Percentiles rank a stretch among this genome's conserved stretches.
Evolutionary conservation across 1,140 invertebrate species (phyloP).

Genomic region (Magallana ariakensis): DNA sequence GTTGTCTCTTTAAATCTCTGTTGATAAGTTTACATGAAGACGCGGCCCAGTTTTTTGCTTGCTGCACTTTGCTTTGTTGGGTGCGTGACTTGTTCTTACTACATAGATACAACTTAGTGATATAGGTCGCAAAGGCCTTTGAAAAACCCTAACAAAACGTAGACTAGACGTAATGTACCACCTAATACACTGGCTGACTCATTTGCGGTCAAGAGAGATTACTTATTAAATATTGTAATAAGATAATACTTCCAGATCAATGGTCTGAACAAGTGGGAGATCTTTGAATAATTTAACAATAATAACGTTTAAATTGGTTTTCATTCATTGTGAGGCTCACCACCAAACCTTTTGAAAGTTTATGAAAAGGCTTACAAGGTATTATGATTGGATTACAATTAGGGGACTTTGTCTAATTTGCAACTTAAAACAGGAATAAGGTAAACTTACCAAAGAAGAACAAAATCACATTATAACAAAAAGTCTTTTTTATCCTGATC

Average conservation of each 20-base stretch:
- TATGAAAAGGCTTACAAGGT: conserved; percentile 26
- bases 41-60: conserved; percentile 16
- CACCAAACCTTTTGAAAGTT: conserved; percentile 31
- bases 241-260: conserved; percentile 34
- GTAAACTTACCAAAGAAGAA: conserved; percentile 28
- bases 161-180: conserved; percentile 13
- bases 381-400: conserved; percentile 37
- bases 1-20: conserved; percentile 24
- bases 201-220: conserved; percentile 38
- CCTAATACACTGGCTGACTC: conserved; percentile 30
- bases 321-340: conserved; percentile 33
- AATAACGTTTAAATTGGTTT: conserved; percentile 32
- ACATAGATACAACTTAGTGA: conserved; percentile 38
- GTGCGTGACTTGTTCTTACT: conserved; percentile 35
- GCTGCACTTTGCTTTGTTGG: conserved; percentile 28
- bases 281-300: conserved; percentile 30
- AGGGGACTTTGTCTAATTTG: conserved; percentile 31
- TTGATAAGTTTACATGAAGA: conserved; percentile 14
- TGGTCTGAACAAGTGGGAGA: conserved; percentile 15
- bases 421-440: conserved; percentile 35
- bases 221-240: conserved; percentile 36
- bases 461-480: conserved; percentile 33
- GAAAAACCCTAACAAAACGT: conserved; percentile 6
- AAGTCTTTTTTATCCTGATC: conserved; percentile 28
- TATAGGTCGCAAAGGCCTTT: conserved; percentile 30